Evolutionary conservation across 2,113 vertebrate species (phyloP).

Genomic region (Coracopsis vasa): DNA sequence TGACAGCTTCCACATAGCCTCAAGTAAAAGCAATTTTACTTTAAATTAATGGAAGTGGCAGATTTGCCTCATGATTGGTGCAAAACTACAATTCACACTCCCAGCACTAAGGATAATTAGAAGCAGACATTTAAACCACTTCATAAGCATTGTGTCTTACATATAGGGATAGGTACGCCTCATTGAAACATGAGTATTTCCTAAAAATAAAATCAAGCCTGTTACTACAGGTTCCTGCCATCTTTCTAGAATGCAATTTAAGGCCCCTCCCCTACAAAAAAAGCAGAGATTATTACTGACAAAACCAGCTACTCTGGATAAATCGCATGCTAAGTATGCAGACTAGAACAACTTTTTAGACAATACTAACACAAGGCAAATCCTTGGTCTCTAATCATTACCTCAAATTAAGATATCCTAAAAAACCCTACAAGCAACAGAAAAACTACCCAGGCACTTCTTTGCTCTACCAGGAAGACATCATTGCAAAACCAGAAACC

Average conservation of each 20-base stretch:
- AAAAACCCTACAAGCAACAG: background rate
- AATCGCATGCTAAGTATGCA: background rate
- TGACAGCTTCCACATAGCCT: rapidly evolving
- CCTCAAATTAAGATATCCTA: background rate
- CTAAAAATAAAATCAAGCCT: background rate
- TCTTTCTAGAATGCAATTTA: background rate
- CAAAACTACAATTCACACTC: background rate
- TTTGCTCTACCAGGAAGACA: background rate
- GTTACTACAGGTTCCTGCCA: background rate
- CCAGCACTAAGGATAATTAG: background rate
- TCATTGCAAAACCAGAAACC: background rate
- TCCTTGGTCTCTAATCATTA: background rate
- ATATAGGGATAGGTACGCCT: background rate
- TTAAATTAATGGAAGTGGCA: background rate
- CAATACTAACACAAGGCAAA: background rate
- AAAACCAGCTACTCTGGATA: background rate
- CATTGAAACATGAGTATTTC: rapidly evolving
- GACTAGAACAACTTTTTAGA: background rate
- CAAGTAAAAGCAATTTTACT: background rate
- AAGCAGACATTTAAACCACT: background rate
- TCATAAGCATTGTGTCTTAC: background rate
- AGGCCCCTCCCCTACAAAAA: background rate
- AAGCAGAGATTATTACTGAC: background rate
- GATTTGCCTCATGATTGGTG: background rate
- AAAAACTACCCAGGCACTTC: background rate